phyloP scores from a whole-genome alignment of 2,113 vertebrate species.

The Poeciliopsis prolifica region DNA sequence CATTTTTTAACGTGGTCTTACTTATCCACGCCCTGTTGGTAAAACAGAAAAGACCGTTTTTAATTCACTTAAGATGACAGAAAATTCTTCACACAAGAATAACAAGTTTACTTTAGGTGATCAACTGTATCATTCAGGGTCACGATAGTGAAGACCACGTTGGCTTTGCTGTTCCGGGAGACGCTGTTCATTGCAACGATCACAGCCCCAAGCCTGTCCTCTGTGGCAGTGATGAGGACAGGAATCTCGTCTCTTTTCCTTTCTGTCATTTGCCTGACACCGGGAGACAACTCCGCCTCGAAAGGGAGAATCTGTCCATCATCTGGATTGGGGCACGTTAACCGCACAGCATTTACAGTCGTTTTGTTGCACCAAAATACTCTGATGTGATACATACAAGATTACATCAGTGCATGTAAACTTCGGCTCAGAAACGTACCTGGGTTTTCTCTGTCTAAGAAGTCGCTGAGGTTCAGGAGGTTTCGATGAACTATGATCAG shows the following conservation, averaged over 20 bases:
- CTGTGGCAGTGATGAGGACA: slow-evolving; percentile 89
- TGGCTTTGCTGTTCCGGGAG: slow-evolving; percentile 87
- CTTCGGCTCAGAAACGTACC: slow-evolving; percentile 6
- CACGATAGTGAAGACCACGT: slow-evolving; percentile 91
- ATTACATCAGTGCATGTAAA: not conserved
- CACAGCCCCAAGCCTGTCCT: slow-evolving; percentile 90
- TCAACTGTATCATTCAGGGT: slow-evolving; percentile 89
- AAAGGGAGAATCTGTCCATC: slow-evolving; percentile 84
- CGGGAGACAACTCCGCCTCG: slow-evolving; percentile 86
- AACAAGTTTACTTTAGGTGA: slow-evolving; percentile 85
- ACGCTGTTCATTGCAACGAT: slow-evolving; percentile 94
- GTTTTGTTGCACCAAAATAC: not conserved
- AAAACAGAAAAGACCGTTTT: not conserved
- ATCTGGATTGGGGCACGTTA: slow-evolving; percentile 76
- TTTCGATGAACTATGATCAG: slow-evolving; percentile 92
- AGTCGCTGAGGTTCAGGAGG: slow-evolving; percentile 90
- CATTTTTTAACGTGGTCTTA: slow-evolving; percentile 78
- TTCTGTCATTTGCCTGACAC: slow-evolving; percentile 51
- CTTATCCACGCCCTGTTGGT: slow-evolving; percentile 86
- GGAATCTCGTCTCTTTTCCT: slow-evolving; percentile 85
- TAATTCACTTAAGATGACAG: not conserved
- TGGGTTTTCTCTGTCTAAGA: slow-evolving; percentile 85
- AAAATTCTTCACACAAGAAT: not conserved
- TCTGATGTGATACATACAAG: not conserved
- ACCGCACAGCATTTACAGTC: not conserved